Base-by-base conservation (phyloP, 53 echinoderm and acorn worm species). In the Arbacia lixula region DNA sequence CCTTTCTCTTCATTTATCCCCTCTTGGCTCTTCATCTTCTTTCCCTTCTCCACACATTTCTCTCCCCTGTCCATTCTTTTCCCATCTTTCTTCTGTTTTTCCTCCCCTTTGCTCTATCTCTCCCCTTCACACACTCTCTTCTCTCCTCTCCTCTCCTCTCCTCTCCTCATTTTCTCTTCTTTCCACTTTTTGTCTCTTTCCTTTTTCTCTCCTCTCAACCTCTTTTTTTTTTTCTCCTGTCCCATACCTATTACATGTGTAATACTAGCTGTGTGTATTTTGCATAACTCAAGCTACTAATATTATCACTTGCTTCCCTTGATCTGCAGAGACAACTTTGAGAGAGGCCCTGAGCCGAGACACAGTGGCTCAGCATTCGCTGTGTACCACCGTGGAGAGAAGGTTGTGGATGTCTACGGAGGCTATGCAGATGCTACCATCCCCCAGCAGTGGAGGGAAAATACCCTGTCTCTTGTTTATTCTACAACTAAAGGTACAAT, bases 281-380 rank as follows among this genome's bases (percentile, higher is more conserved):
- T 46, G 14, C 8, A 46, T 14, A 46, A 57, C 5, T 20, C 9
- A 57, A 57, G 5, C 9, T 57, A 20, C n/a, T 20, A 17, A 11
- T 17, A 11, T 19, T 17, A 20, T 57, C n/a, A 19, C 6, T 35
- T 30, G 53, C 30, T 1, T 52, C 32, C 5, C 1, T 58, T 29
- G 4, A 29, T 11, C 8, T 64, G 3, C 58, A 85, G 85, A 35
- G 36, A 57, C 35, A 85, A 85, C 36, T 85, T 85, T 73, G 60
- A 35, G 33, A 57, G 57, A 22, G 85, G 85, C 26, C 69, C 26
- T 0, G 85, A 85, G n/a, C 0, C 27, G 6, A 54, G 72, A 57
- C 57, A 71, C 21, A 73, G 85, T n/a, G 85, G 85, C 34, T 85
- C 85, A n/a, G 71, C 72, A n/a, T 85, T 85, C 58, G 85, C 85